Evolutionary conservation across 1,140 invertebrate genomes (phyloP).

Genomic region (Drosophila simulans): DNA sequence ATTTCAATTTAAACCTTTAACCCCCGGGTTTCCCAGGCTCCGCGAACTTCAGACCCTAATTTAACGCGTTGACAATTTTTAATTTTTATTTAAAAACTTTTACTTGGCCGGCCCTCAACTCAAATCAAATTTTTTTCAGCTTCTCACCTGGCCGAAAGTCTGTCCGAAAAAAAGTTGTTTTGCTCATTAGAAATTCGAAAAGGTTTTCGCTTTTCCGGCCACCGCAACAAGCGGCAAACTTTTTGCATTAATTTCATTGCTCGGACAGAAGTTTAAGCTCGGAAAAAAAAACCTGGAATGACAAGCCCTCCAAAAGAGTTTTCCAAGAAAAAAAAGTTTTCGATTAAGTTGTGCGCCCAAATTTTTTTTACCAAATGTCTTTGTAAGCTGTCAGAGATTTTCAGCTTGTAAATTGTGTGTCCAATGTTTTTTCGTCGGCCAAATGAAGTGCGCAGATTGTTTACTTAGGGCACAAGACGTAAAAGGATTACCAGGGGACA

Average conservation of each 20-base stretch:
- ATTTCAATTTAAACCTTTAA: constrained; percentile 57
- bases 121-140: constrained; percentile 66
- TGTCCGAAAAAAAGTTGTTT: constrained; percentile 40
- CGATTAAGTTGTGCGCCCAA: constrained; percentile 71
- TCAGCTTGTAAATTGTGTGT: constrained; percentile 57
- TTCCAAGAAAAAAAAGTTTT: constrained; percentile 62
- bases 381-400: constrained; percentile 63
- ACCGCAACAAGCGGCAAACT: constrained; percentile 65
- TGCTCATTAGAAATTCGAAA: constrained; percentile 75
- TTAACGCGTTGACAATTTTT: constrained; percentile 82
- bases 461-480: constrained; percentile 56
- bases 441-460: constrained; percentile 79
- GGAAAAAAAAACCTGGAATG: constrained; percentile 57
- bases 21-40: constrained; percentile 16
- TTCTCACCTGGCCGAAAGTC: constrained; percentile 40
- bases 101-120: constrained; percentile 58
- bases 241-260: constrained; percentile 83
- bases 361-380: constrained; percentile 51
- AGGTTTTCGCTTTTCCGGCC: constrained; percentile 37
- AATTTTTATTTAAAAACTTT: constrained; percentile 83
- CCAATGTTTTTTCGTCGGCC: constrained; percentile 15
- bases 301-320: constrained; percentile 53
- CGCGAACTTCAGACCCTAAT: constrained; percentile 60
- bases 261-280: constrained; percentile 46
- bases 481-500: constrained; percentile 37